Evolutionary conservation across 2,113 vertebrate genomes (phyloP).

Genomic region (Donacobius atricapilla): DNA sequence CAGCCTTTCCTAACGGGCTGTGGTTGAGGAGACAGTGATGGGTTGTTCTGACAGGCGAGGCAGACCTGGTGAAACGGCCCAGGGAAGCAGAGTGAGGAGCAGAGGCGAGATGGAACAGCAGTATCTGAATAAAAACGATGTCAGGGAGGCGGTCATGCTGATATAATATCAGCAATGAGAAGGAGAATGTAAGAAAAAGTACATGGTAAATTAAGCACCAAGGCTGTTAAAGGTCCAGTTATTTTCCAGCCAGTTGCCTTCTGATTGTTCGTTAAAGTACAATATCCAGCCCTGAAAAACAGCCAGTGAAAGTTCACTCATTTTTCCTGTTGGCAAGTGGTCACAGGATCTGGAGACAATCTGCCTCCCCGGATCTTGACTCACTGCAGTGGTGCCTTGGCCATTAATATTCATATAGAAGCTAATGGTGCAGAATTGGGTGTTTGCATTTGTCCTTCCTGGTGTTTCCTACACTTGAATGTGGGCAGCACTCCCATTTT

Average conservation of each 20-base stretch:
- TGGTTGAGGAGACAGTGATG: neutral
- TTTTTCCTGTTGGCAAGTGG: slow-evolving; percentile 46
- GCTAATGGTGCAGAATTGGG: slow-evolving; percentile 24
- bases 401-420: slow-evolving; percentile 42
- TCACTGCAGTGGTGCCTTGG: neutral
- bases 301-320: slow-evolving; percentile 18
- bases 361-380: neutral
- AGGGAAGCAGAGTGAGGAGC: neutral
- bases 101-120: slow-evolving; percentile 24
- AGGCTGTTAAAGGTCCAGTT: slow-evolving; percentile 64
- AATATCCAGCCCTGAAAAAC: slow-evolving; percentile 45
- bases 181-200: slow-evolving; percentile 47
- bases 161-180: slow-evolving; percentile 57
- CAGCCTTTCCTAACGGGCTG: neutral
- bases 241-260: slow-evolving; percentile 72
- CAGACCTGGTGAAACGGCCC: neutral
- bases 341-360: slow-evolving; percentile 16
- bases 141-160: slow-evolving; percentile 53
- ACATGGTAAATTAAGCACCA: slow-evolving; percentile 68
- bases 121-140: slow-evolving; percentile 45
- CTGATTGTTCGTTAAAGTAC: slow-evolving; percentile 66
- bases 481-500: neutral
- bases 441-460: slow-evolving; percentile 22
- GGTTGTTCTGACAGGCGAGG: neutral
- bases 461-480: neutral